A percentile compares a stretch with the other conserved stretches of the same genome.
Conservation (phyloP, 2,113 vertebrate genomes). For the Xiphias gladius region DNA sequence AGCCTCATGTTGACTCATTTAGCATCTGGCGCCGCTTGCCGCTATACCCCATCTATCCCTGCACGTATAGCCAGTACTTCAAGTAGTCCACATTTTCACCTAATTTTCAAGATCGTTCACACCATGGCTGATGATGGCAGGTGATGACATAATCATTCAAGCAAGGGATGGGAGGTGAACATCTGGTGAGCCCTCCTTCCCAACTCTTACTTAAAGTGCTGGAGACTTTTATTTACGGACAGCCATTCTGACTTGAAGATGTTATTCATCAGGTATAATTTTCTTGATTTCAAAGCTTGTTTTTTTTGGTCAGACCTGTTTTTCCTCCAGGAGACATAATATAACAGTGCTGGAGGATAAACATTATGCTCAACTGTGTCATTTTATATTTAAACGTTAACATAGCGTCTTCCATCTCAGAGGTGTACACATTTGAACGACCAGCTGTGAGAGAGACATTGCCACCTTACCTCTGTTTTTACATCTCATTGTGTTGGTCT, state of each 20-base stretch:
- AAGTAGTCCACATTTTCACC: constrained; percentile 52
- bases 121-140: constrained; percentile 37
- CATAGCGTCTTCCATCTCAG: constrained; percentile 48
- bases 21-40: constrained; percentile 73
- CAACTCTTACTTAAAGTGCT: constrained; percentile 17
- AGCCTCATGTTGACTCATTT: constrained; percentile 79
- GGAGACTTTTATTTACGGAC: constrained; percentile 41
- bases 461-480: constrained; percentile 26
- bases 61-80: constrained; percentile 24
- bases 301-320: constrained; percentile 39
- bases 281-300: constrained; percentile 42
- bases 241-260: constrained; percentile 48
- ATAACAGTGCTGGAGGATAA: constrained; percentile 44
- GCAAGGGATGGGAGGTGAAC: constrained; percentile 26
- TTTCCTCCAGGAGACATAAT: constrained; percentile 44
- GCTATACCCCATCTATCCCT: constrained; percentile 27
- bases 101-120: constrained; percentile 69
- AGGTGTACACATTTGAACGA: constrained; percentile 38
- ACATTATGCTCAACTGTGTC: constrained; percentile 45
- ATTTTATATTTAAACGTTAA: constrained; percentile 49
- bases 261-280: constrained; percentile 49
- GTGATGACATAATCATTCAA: constrained; percentile 55
- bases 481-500: constrained; percentile 20
- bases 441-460: constrained; percentile 60
- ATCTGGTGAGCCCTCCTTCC: constrained; percentile 38